Evolutionary conservation across 2,888 invertebrate genomes (phyloP).

Genomic region (Diploptera punctata): DNA sequence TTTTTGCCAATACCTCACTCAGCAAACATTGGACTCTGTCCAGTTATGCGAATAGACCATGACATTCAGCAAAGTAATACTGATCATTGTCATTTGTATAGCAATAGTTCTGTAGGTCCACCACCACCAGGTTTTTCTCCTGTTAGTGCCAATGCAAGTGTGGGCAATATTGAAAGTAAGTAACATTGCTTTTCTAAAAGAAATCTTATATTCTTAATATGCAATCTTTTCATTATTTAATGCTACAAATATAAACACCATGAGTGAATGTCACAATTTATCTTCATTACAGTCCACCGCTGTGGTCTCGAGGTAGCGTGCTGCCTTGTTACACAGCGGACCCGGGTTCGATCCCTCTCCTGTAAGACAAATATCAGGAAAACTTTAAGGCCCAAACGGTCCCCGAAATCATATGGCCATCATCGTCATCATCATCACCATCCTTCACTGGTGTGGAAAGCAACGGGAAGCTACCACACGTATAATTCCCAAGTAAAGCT

Average conservation of each 20-base stretch:
- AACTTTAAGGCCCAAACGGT: too few relatives aligned
- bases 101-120: too few relatives aligned
- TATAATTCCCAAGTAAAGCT: too few relatives aligned
- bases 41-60: too few relatives aligned
- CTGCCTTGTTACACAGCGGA: background rate
- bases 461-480: too few relatives aligned
- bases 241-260: background rate
- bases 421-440: background rate
- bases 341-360: background rate
- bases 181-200: background rate
- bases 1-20: background rate
- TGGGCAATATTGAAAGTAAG: conserved; percentile 30
- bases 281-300: too few relatives aligned
- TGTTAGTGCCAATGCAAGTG: conserved; percentile 5
- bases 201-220: too few relatives aligned
- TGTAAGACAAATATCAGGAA: too few relatives aligned
- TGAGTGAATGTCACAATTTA: background rate
- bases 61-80: too few relatives aligned
- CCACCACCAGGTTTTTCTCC: conserved; percentile 32
- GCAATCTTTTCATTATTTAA: background rate
- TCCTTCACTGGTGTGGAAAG: background rate
- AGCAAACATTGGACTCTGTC: background rate
- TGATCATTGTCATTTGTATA: too few relatives aligned
- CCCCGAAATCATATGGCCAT: too few relatives aligned
- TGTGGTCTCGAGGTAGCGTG: too few relatives aligned